Evolutionary conservation across 2,888 invertebrate genomes (phyloP).

Genomic region (Hipparchia sbordonii): DNA sequence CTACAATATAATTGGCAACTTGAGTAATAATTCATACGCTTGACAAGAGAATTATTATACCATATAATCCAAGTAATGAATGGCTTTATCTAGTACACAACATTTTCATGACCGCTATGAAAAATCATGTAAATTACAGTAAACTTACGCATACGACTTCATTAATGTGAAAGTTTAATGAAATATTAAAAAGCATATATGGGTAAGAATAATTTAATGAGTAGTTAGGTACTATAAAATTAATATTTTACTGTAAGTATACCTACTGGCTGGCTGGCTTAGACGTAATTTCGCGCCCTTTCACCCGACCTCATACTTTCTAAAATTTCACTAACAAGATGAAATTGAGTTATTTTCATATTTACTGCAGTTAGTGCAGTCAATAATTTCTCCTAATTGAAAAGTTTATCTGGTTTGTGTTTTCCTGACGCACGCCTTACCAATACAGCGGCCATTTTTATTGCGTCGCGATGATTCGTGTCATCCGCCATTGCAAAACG

Average conservation of each 20-base stretch:
- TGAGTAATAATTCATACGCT: background rate
- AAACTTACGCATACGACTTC: background rate
- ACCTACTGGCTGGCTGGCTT: constrained; percentile 45
- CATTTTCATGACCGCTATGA: background rate
- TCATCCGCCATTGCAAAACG: constrained; percentile 81
- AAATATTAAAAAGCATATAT: background rate
- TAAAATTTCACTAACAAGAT: constrained; percentile 22
- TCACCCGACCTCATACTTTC: constrained; percentile 54
- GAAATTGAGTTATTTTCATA: constrained; percentile 27
- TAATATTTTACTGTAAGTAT: constrained; percentile 6
- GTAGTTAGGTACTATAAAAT: constrained; percentile 29
- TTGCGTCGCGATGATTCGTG: constrained; percentile 82
- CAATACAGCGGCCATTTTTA: constrained; percentile 81
- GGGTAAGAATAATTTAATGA: constrained; percentile 16
- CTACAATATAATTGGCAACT: background rate
- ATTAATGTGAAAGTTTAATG: background rate
- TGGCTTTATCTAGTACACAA: background rate
- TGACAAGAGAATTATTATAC: constrained; percentile 16
- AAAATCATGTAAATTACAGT: background rate
- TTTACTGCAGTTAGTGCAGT: background rate
- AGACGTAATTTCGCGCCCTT: constrained; percentile 80
- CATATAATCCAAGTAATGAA: constrained; percentile 21
- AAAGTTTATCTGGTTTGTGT: constrained; percentile 55
- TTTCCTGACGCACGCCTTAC: constrained; percentile 80
- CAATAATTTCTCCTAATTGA: constrained; percentile 8